These are phyloP conservation scores for Falco punctatus DNA, from an alignment of 2,113 vertebrate species.

Conservation along the genomic window DNA sequence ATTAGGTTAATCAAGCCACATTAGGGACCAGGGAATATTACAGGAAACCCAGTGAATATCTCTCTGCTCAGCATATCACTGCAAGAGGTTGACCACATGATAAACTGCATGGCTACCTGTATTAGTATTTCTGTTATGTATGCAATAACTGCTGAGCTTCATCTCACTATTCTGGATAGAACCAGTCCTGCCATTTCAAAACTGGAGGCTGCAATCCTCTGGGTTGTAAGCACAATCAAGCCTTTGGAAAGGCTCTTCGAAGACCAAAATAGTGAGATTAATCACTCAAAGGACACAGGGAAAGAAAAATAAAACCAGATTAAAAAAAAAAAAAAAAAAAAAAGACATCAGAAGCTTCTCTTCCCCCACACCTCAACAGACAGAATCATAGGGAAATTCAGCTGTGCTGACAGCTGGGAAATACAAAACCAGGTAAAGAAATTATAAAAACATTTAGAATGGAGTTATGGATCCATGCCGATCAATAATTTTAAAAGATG, in stretches of 20 bases:
- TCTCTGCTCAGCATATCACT: background rate
- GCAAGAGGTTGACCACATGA: background rate
- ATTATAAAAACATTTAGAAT: background rate
- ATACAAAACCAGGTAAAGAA: background rate
- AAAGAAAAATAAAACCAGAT: constrained; percentile 32
- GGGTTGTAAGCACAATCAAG: background rate
- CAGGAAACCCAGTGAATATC: background rate
- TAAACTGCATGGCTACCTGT: background rate
- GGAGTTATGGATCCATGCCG: background rate
- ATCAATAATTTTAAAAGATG: background rate
- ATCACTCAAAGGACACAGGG: constrained; percentile 2
- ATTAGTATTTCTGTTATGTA: background rate
- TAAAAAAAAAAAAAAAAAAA: constrained; percentile 5
- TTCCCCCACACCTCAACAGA: background rate
- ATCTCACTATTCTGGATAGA: background rate
- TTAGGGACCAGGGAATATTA: background rate
- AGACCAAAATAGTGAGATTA: constrained; percentile 23
- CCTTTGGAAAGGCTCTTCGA: background rate
- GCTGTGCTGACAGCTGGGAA: background rate
- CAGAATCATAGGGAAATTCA: background rate
- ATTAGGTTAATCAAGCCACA: constrained; percentile 5
- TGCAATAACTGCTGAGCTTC: background rate
- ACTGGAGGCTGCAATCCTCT: background rate
- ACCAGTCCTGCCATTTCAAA: background rate
- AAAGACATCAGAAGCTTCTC: background rate